Evolutionary conservation across 2,113 vertebrate genomes (phyloP).

Genomic region (Mustela nigripes): DNA sequence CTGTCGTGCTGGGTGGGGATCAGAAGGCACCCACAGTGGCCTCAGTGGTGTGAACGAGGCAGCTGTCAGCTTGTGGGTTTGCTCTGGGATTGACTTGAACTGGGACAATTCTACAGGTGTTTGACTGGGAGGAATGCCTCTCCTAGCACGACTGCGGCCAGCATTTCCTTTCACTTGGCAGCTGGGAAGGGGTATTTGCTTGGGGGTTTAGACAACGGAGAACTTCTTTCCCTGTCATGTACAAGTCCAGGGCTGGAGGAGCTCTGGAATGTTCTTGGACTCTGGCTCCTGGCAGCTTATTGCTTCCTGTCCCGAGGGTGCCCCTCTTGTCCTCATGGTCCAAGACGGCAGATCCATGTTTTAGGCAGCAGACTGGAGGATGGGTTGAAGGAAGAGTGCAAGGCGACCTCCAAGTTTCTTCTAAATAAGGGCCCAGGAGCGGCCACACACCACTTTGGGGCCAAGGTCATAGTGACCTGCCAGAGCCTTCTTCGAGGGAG

Average conservation of each 20-base stretch:
- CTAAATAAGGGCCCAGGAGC: not conserved
- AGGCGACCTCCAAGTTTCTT: not conserved
- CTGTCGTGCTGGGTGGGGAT: not conserved
- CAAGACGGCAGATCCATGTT: not conserved
- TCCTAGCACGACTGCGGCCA: accelerated
- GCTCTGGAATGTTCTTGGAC: too few species aligned
- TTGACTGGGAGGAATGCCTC: not conserved
- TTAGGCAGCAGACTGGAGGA: not conserved
- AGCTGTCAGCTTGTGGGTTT: not conserved
- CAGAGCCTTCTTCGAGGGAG: not conserved
- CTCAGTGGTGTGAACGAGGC: not conserved
- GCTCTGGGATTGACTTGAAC: not conserved
- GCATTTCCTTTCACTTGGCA: not conserved
- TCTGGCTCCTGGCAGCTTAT: not conserved
- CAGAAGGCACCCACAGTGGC: not conserved
- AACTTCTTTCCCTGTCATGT: not conserved
- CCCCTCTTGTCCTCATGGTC: not conserved
- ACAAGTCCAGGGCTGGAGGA: not conserved
- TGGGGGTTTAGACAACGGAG: not conserved
- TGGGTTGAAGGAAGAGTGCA: not conserved
- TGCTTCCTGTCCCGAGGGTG: not conserved
- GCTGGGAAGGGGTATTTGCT: not conserved
- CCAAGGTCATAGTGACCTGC: too few species aligned
- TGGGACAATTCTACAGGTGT: not conserved
- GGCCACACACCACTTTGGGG: not conserved